Conservation (phyloP, 2,888 invertebrate species). For the Heterodera filipjevi region DNA sequence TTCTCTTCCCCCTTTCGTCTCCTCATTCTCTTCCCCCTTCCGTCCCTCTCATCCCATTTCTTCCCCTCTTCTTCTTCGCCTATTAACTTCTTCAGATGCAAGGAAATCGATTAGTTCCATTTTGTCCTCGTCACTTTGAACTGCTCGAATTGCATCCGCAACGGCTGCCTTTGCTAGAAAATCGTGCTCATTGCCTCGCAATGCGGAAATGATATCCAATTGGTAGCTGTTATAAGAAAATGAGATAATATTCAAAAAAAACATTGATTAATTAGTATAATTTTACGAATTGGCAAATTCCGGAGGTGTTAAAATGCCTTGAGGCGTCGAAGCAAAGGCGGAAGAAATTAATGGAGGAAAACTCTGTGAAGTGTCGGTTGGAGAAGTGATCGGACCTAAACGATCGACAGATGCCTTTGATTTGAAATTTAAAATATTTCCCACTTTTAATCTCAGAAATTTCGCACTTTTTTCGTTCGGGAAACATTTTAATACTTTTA, state of each 20-base stretch:
- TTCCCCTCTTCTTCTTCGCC: not conserved
- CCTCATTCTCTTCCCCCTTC: not conserved
- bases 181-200: conserved; percentile 30
- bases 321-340: not conserved
- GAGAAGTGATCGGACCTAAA: not conserved
- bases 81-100: conserved; percentile 11
- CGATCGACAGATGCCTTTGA: not conserved
- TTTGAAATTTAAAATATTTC: not conserved
- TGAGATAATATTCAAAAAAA: not conserved
- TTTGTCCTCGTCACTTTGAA: conserved; percentile 21
- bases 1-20: not conserved
- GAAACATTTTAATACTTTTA: not conserved
- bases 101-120: conserved; percentile 37
- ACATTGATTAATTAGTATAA: not conserved
- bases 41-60: not conserved
- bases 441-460: not conserved
- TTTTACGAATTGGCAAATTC: conserved; percentile 22
- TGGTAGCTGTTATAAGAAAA: conserved; percentile 19
- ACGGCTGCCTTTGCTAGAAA: conserved; percentile 23
- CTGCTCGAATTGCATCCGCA: conserved; percentile 22
- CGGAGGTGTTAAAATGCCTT: not conserved
- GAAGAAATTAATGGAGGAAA: not conserved
- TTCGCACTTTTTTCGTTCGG: not conserved
- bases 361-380: not conserved
- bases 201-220: conserved; percentile 32